Conservation (phyloP, 2,113 vertebrate genomes). For the Podiceps cristatus region DNA sequence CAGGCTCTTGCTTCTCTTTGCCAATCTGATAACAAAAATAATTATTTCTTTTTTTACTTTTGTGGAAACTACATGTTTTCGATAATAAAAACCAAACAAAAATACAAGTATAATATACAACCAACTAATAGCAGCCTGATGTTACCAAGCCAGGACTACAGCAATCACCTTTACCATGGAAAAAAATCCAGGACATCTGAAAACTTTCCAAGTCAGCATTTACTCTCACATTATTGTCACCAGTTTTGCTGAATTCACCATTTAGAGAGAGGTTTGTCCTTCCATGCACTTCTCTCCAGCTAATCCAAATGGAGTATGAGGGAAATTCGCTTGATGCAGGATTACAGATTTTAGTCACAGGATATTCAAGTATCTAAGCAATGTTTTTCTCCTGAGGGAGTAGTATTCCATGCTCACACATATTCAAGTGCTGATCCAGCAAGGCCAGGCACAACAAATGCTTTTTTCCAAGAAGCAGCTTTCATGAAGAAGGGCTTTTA, state of each 20-base stretch:
- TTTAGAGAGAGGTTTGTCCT: constrained; percentile 16
- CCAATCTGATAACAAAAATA: constrained; percentile 52
- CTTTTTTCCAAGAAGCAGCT: neutral
- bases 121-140: neutral
- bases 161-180: neutral
- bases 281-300: neutral
- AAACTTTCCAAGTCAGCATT: constrained; percentile 42
- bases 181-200: neutral
- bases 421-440: constrained; percentile 35
- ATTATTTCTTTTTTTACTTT: constrained; percentile 22
- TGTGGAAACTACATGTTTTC: constrained; percentile 13
- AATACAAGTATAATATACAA: neutral
- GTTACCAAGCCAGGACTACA: neutral
- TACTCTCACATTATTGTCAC: neutral
- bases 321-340: neutral
- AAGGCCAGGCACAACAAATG: constrained; percentile 8
- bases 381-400: neutral
- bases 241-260: neutral
- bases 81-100: constrained; percentile 41
- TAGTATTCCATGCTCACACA: neutral
- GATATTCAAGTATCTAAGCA: neutral
- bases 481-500: neutral
- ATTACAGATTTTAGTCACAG: neutral
- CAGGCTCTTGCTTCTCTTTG: constrained; percentile 22
- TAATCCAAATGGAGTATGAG: constrained; percentile 4